Evolutionary conservation across 2,888 invertebrate species (phyloP), one percentile per base, ranked within the genome.

Genomic region (Oxyscelio sp.): DNA sequence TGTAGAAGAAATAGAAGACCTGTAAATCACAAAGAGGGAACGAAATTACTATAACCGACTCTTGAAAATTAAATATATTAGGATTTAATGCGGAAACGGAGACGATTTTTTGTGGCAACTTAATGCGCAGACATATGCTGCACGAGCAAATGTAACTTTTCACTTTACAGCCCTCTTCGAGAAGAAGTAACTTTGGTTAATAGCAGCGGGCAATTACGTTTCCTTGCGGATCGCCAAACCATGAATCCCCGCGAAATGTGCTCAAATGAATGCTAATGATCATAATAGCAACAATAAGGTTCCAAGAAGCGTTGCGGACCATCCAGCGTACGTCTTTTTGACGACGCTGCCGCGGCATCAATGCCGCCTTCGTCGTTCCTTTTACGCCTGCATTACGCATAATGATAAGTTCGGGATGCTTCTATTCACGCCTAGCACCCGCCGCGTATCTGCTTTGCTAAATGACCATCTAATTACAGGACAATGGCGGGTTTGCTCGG

Each of bases 401-500:
- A 92, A 93, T 92, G 89, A 93, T 91, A 92, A 92, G 81, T 86
- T 90, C 86, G 83, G 86, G 86, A 88, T 89, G 88, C 90, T 88
- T 90, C 91, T 90, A 92, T 93, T 92, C 91, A 91, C 90, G 90
- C 90, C 86, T 85, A 90, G 90, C 92, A 91, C 91, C 91, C 90
- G 90, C 89, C 77, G 75, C 87, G 88, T 65, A 90, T 90, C 90
- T 88, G 83, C 88, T 88, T 87, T 86, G 85, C 88, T 88, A 89
- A 92, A 92, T 89, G 90, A 88, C 91, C 90, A 90, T 88, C 91
- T 92, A 92, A 92, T 93, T 92, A 91, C 90, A 89, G 89, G 89
- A 90, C 88, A 88, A 90, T 87, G 86, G 74, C 54, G 70, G 22
- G 15, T 19, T 45, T 45, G 56, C 34, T 24, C 24, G n/a, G 52